Conservation (phyloP, 2,113 vertebrate genomes). For the Dromiciops gliroides region DNA sequence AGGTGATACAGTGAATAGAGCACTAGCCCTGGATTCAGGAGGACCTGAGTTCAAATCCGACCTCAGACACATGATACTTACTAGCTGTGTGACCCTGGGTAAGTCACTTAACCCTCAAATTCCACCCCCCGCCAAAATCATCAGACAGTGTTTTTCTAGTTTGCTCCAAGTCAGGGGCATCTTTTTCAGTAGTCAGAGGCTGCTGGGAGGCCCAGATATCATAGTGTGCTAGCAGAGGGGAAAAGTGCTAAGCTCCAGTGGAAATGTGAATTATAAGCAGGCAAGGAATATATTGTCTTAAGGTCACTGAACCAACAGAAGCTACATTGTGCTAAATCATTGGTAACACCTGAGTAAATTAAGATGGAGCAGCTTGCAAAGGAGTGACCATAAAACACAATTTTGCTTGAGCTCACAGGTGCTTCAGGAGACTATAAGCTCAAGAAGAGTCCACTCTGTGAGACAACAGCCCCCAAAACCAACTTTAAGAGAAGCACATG, state of each 20-base stretch:
- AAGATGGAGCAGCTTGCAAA: background rate
- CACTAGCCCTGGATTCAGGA: too few relatives aligned
- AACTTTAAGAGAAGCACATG: background rate
- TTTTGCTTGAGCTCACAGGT: background rate
- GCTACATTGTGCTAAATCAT: background rate
- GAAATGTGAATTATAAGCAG: slow-evolving; percentile 20
- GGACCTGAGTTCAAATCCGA: too few relatives aligned
- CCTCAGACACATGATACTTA: too few relatives aligned
- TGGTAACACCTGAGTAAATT: background rate
- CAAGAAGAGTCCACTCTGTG: background rate
- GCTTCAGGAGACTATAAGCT: background rate
- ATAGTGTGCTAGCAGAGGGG: background rate
- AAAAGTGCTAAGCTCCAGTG: background rate
- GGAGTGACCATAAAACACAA: background rate
- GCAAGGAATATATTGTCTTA: background rate
- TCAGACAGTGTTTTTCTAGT: background rate
- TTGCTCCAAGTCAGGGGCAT: background rate
- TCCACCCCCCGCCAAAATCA: too few relatives aligned
- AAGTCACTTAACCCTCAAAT: too few relatives aligned
- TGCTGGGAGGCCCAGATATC: background rate
- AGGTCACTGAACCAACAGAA: background rate
- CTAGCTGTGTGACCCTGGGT: too few relatives aligned
- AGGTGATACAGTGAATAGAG: too few relatives aligned
- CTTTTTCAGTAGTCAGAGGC: background rate
- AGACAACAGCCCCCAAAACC: background rate